Percentiles rank a stretch among this genome's conserved stretches.
phyloP scores from a whole-genome alignment of 1,140 invertebrate genomes.

The Gryon sp. region DNA sequence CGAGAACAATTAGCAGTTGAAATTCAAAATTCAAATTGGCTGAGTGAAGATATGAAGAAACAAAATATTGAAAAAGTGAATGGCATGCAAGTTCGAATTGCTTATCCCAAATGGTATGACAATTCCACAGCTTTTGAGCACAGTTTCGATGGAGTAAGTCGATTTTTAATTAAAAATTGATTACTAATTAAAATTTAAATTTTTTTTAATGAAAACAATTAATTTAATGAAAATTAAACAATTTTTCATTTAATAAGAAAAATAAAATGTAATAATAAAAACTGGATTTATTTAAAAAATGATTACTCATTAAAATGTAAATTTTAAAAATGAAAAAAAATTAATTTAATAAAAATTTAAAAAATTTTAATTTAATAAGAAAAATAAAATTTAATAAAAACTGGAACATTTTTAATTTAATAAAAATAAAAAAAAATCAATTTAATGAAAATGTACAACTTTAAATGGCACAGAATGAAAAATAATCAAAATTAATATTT shows the following conservation, averaged over 20 bases:
- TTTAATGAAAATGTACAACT: too few species aligned
- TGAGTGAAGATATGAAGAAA: conserved; percentile 7
- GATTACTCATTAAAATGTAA: background rate
- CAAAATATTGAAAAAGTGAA: conserved; percentile 41
- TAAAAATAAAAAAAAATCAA: too few species aligned
- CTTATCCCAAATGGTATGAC: conserved; percentile 34
- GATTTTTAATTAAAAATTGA: background rate
- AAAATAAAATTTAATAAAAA: too few species aligned
- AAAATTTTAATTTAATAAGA: too few species aligned
- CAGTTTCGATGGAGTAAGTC: conserved; percentile 25
- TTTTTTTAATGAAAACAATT: too few species aligned
- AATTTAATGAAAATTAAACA: too few species aligned
- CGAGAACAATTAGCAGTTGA: conserved; percentile 15
- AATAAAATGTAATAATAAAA: too few species aligned
- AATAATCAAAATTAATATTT: background rate
- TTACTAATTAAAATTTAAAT: too few species aligned
- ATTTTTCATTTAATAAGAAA: too few species aligned
- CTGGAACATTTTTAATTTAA: background rate
- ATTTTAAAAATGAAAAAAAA: background rate
- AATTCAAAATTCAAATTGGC: conserved; percentile 32
- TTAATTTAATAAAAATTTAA: conserved; percentile 4
- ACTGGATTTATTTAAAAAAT: too few species aligned
- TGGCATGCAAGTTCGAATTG: conserved; percentile 17
- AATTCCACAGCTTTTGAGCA: conserved; percentile 34
- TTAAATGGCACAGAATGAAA: too few species aligned